Base-by-base conservation (phyloP, 1,140 invertebrate species). In the Mamestra configurata region DNA sequence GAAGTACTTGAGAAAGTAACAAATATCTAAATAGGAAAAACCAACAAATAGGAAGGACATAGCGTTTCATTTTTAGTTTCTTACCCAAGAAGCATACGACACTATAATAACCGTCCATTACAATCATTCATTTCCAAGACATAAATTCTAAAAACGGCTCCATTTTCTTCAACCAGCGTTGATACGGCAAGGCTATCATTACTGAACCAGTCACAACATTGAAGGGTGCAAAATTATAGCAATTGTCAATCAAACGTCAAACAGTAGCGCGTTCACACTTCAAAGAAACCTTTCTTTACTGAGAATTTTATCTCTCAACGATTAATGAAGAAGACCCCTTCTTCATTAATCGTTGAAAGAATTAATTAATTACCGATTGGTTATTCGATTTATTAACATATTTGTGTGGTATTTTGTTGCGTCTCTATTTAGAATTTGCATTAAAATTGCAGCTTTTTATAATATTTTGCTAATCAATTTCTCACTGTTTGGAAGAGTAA, bases 201-300 rank as follows among this genome's bases (percentile, higher is more conserved):
- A 70, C 15, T 1, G 11, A 24, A 70, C 40, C 13, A 61, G 66
- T 49, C 66, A 70, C 20, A 27, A 70, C 13, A 70, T 49, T 49
- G 20, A 24, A 70, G 11, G 66, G 13, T 49, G 22, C 66, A 49
- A 46, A 70, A 70, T 70, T 46, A 70, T 70, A 70, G 40, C 10
- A 6, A 27, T 27, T 49, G 66, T 49, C 66, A 70, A 70, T 70
- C 66, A 70, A 27, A 70, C 7, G 66, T 70, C 66, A 49, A 64
- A 37, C 24, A 35, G 40, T 27, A 46, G 22, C 5, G 35, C 4
- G 15, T 70, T 70, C 37, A 24, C 66, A 70, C 66, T 49, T 27
- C 40, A 49, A 27, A 8, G 20, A 27, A 40, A 46, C 15, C 53
- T 11, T 49, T 49, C 18, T 7, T 22, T 70, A 49, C 66, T 24